Base-by-base conservation (phyloP, 2,113 vertebrate species). In the Geococcyx californianus region DNA sequence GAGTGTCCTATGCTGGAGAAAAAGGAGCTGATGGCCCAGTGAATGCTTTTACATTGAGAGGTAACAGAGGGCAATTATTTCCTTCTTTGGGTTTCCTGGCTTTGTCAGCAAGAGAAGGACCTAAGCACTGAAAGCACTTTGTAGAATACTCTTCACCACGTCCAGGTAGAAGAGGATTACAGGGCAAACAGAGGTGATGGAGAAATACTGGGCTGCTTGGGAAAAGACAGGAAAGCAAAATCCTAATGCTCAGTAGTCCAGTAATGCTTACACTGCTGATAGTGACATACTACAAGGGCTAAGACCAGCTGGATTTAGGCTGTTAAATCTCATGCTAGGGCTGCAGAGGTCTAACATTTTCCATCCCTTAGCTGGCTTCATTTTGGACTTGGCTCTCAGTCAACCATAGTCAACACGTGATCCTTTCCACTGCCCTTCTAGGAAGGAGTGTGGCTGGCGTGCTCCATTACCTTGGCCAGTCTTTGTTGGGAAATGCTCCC, bases 181-280 rank as follows among this genome's bases (percentile, higher is more conserved):
- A 38, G 29, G 21, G 9, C 28, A 79, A 33, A 75, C 12, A 69
- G 54, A 76, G 16, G 25, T 51, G 17, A 55, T 28, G 54, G 54
- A 63, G 62, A 36, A 40, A 69, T 55, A 51, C 1, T 16, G 3
- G 28, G 5, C 38, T 94, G 51, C 68, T 52, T 81, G 83, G 56
- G 72, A 89, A 93, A 80, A 92, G 51, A 26, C 33, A 84, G 76
- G 47, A 90, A 92, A 47, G 38, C 52, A 87, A 92, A 90, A 67
- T 59, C 14, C 25, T 72, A 34, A 18, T 52, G 36, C 64, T 87
- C 56, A 52, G 51, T 45, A 77, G 49, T 24, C 34, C 51, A 38
- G 63, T 47, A 54, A 54, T 77, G n/a, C 38, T 79, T 80, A 69
- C 25, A 40, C 11, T 84, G 59, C 47, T 94, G 52, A 93, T 59